Base-by-base conservation (phyloP, 2,113 vertebrate genomes). In the Chascanopsetta lugubris region DNA sequence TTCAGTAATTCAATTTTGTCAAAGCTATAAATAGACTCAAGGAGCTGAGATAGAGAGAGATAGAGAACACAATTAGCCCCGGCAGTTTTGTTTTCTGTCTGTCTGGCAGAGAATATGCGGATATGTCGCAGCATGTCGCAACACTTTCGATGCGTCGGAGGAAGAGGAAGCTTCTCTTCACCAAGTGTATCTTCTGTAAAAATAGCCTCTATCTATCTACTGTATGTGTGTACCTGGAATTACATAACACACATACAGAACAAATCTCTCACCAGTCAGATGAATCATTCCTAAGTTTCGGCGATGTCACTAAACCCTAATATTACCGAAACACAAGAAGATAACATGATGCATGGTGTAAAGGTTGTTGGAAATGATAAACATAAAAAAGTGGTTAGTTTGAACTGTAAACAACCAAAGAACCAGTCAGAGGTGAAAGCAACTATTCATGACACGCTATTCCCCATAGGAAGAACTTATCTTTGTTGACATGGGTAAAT, bases 1-100 rank as follows among this genome's bases (percentile, higher is more conserved):
- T 51, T 51, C 62, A 61, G 46, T 71, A 61, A 70, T 54, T 30
- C 59, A 55, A 63, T 62, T 74, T 69, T 69, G 59, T 29, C 69
- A 54, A 0, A 9, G 50, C 69, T 62, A 58, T 36, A 79, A 67
- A 79, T 79, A 77, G 69, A 66, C 61, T 57, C 24, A 58, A 63
- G 45, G 49, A 63, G 45, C n/a, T 10, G 25, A 54, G 64, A 61
- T 43, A 50, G 30, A 54, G 30, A 54, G 43, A 65, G 32, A 62
- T 48, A 25, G 65, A 72, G 25, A 70, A 56, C 43, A 55, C 0
- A 22, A 47, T 72, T 21, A 42, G 29, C 40, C 34, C 21, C 40
- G 70, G 20, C 45, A 20, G 29, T 29, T 46, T 30, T 69, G 46
- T 61, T 30, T n/a, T n/a, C 49, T 54, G 5, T 48, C n/a, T 17